Evolutionary conservation across 2,888 invertebrate genomes (phyloP).

Genomic region (Diplazon laetatorius): DNA sequence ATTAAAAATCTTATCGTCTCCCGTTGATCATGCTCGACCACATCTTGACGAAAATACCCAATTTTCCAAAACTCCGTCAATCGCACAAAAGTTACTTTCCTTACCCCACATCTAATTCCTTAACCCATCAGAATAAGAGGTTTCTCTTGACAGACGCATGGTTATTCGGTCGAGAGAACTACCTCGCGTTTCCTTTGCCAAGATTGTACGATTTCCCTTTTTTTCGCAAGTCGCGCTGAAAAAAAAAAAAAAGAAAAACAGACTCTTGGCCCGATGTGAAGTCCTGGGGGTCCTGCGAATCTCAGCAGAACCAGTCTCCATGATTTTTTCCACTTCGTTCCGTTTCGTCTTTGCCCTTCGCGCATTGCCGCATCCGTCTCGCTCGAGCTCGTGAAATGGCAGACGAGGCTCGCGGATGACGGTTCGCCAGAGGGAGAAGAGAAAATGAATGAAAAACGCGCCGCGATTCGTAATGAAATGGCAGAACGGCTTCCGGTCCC

Average conservation of each 20-base stretch:
- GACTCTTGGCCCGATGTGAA: constrained; percentile 22
- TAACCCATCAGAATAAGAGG: constrained; percentile 28
- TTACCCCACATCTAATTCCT: not conserved
- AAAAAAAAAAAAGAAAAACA: constrained; percentile 20
- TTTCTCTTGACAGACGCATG: constrained; percentile 11
- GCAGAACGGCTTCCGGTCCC: constrained; percentile 69
- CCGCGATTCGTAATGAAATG: constrained; percentile 75
- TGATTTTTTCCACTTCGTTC: constrained; percentile 50
- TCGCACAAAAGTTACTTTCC: constrained; percentile 15
- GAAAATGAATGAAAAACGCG: constrained; percentile 36
- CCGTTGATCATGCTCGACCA: not conserved
- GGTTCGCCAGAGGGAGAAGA: constrained; percentile 22
- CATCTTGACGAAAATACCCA: too few species aligned
- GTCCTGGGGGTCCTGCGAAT: constrained; percentile 26
- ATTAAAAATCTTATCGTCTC: too few species aligned
- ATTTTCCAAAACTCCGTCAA: too few species aligned
- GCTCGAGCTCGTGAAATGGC: constrained; percentile 34
- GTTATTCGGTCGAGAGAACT: constrained; percentile 23
- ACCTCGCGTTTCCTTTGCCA: constrained; percentile 41
- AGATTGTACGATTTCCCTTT: constrained; percentile 32
- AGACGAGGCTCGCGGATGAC: not conserved
- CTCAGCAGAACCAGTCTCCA: constrained; percentile 1
- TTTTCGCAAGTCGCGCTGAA: constrained; percentile 2
- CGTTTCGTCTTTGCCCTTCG: constrained; percentile 15
- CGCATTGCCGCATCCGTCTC: constrained; percentile 38